Evolutionary conservation across 2,797 vertebrate species (phyloP).

Genomic region (Loriculus beryllinus): DNA sequence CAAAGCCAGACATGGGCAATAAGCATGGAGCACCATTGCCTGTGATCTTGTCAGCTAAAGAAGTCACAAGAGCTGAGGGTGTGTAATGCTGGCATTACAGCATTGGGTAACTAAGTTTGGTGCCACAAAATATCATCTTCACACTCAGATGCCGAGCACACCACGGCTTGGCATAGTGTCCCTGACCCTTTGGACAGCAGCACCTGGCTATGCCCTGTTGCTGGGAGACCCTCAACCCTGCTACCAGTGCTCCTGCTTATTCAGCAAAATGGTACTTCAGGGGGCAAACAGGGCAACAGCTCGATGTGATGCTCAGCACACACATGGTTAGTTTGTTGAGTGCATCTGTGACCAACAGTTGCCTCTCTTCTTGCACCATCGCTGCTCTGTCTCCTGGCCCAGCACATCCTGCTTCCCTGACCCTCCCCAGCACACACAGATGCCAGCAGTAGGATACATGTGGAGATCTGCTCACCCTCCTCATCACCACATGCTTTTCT

Average conservation of each 20-base stretch:
- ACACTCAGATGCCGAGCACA: not conserved
- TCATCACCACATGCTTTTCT: not conserved
- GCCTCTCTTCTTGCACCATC: not conserved
- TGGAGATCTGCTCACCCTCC: not conserved
- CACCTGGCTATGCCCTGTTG: accelerated
- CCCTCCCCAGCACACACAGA: not conserved
- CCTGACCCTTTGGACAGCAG: accelerated
- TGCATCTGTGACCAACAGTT: not conserved
- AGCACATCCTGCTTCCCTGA: not conserved
- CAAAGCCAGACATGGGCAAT: not conserved
- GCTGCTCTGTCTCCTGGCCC: not conserved
- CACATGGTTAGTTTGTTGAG: not conserved
- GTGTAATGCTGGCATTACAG: accelerated
- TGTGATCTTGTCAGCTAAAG: accelerated
- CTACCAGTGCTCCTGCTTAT: not conserved
- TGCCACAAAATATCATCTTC: not conserved
- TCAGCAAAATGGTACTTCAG: not conserved
- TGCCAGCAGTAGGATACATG: accelerated
- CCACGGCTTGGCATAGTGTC: accelerated
- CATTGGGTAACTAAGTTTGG: not conserved
- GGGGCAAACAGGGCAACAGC: not conserved
- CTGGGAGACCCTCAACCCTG: not conserved
- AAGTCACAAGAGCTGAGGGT: not conserved
- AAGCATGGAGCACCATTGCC: not conserved
- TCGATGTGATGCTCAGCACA: accelerated